A percentile compares a stretch with the other conserved stretches of the same genome.
Evolutionary conservation across 1,140 invertebrate genomes (phyloP).

Genomic region (Zaprionus capensis): DNA sequence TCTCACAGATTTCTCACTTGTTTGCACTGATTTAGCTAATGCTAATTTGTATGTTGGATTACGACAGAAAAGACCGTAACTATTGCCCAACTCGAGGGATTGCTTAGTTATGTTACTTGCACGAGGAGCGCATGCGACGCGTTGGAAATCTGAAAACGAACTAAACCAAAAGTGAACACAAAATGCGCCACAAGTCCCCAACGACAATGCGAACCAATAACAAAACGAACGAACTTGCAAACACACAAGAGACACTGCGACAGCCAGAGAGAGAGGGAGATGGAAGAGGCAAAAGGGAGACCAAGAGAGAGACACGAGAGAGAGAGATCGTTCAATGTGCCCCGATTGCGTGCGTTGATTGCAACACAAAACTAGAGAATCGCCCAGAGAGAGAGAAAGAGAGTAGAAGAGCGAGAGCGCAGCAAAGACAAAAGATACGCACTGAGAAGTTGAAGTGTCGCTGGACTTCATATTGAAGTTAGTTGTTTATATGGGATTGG

Average conservation of each 20-base stretch:
- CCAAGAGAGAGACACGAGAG: constrained; percentile 20
- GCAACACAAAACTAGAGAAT: constrained; percentile 15
- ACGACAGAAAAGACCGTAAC: background rate
- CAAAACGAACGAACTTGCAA: constrained; percentile 57
- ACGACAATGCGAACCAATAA: constrained; percentile 64
- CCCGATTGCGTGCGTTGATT: constrained; percentile 22
- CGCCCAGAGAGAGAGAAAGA: background rate
- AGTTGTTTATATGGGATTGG: constrained; percentile 49
- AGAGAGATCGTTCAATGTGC: constrained; percentile 59
- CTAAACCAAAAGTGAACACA: constrained; percentile 65
- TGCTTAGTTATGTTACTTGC: background rate
- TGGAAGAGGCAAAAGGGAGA: constrained; percentile 37
- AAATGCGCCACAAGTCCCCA: constrained; percentile 39
- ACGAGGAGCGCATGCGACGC: constrained; percentile 66
- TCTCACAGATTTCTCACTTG: constrained; percentile 18
- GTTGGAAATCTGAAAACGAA: constrained; percentile 75
- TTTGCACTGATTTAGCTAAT: constrained; percentile 14
- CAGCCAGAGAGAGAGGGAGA: constrained; percentile 3
- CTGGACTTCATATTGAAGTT: constrained; percentile 51
- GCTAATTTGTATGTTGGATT: constrained; percentile 3
- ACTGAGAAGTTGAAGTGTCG: constrained; percentile 34
- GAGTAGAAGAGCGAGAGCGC: background rate
- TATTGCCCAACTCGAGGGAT: constrained; percentile 4
- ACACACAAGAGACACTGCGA: constrained; percentile 32
- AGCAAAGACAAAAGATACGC: constrained; percentile 24